Percentiles rank a stretch among this genome's conserved stretches.
These are phyloP conservation scores for Lochmaea capreae DNA, from an alignment of 2,888 invertebrate genomes.

Conservation along the genomic window DNA sequence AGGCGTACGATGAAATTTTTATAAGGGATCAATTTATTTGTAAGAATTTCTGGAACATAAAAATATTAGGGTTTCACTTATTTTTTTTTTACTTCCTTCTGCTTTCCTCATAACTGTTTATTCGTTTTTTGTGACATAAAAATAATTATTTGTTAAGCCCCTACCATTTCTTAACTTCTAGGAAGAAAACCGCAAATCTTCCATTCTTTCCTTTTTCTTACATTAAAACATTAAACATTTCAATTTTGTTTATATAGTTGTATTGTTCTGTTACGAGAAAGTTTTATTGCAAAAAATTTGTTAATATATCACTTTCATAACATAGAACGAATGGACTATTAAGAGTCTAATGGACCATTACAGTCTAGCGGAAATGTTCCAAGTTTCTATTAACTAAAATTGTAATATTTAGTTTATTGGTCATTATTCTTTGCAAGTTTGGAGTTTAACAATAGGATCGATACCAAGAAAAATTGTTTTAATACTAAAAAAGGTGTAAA, in stretches of 20 bases:
- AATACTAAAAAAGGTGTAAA: background rate
- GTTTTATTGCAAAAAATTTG: background rate
- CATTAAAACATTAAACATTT: background rate
- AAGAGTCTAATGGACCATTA: background rate
- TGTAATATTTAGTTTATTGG: background rate
- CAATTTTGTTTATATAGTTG: background rate
- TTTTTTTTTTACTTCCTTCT: no score
- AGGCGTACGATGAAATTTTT: no score
- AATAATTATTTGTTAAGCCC: no score
- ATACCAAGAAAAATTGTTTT: background rate
- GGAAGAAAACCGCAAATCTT: background rate
- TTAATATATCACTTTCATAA: conserved; percentile 3
- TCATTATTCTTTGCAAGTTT: background rate
- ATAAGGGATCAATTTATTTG: no score
- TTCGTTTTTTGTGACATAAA: no score
- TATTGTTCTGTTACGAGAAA: background rate
- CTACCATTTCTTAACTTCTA: background rate
- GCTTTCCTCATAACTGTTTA: no score
- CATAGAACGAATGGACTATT: background rate
- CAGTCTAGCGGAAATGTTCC: background rate
- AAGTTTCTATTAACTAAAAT: background rate
- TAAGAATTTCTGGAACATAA: no score
- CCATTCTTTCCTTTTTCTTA: background rate
- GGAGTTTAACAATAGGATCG: background rate
- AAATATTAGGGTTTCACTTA: no score